phyloP scores from a whole-genome alignment of 2,113 vertebrate species.

The Vidua chalybeata region DNA sequence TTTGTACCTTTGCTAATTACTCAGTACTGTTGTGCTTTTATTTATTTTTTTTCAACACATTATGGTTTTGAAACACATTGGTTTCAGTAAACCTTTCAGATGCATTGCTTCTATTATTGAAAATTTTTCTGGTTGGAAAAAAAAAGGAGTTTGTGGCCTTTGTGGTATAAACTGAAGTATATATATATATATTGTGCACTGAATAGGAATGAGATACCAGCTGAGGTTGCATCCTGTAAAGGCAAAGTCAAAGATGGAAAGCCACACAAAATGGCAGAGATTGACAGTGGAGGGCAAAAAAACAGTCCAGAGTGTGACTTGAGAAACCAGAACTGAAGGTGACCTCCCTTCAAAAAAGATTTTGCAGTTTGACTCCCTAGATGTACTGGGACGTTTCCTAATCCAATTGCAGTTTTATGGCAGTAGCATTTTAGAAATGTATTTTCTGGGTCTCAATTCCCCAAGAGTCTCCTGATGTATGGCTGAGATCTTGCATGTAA shows the following conservation, averaged over 20 bases:
- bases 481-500: not conserved
- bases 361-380: not conserved
- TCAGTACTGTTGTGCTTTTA: conserved; percentile 19
- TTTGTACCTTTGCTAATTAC: conserved; percentile 66
- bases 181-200: accelerated
- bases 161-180: not conserved
- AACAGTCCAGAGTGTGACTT: not conserved
- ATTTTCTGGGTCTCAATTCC: not conserved
- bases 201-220: not conserved
- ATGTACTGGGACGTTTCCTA: not conserved
- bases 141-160: not conserved
- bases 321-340: not conserved
- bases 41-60: not conserved
- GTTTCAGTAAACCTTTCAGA: not conserved
- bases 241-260: not conserved
- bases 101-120: not conserved
- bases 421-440: not conserved
- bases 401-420: not conserved
- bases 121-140: not conserved
- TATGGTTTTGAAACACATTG: not conserved
- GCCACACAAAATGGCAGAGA: not conserved
- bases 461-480: not conserved
- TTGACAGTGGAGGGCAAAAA: not conserved
- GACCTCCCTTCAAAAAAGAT: not conserved
- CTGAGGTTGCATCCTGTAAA: not conserved